Evolutionary conservation across 2,888 invertebrate genomes (phyloP).

Genomic region (Melanostoma scalare): DNA sequence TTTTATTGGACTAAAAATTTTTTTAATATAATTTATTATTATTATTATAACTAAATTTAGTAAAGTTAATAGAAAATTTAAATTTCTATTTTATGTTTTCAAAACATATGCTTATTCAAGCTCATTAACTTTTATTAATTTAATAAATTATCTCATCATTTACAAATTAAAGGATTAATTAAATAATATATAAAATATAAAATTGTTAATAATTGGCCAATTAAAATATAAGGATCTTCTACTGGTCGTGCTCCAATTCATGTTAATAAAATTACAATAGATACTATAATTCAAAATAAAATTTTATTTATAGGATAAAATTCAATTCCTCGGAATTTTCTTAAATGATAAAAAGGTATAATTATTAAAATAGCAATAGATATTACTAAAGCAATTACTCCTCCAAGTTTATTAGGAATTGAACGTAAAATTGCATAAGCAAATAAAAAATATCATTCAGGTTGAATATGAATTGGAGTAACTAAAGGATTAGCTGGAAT

Average conservation of each 20-base stretch:
- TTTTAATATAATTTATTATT: conserved; percentile 78
- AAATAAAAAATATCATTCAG: conserved; percentile 93
- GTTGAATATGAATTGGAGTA: conserved; percentile 90
- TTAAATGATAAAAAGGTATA: conserved; percentile 84
- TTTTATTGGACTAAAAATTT: conserved; percentile 84
- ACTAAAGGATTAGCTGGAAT: conserved; percentile 82
- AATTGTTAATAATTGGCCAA: conserved; percentile 85
- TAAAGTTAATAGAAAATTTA: conserved; percentile 84
- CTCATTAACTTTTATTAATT: conserved; percentile 84
- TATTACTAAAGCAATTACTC: conserved; percentile 83
- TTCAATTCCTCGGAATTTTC: conserved; percentile 84
- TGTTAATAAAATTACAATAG: conserved; percentile 85
- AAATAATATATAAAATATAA: conserved; percentile 85
- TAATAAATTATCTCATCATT: conserved; percentile 83
- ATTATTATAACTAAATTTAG: conserved; percentile 82
- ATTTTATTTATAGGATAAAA: conserved; percentile 86
- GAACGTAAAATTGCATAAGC: conserved; percentile 91
- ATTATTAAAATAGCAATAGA: conserved; percentile 87
- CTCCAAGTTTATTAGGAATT: conserved; percentile 91
- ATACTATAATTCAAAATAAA: conserved; percentile 84
- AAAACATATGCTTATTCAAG: conserved; percentile 87
- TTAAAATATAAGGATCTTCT: conserved; percentile 86
- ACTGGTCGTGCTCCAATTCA: conserved; percentile 88
- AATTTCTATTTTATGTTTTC: conserved; percentile 87
- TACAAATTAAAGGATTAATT: conserved; percentile 83